Conservation (phyloP, 2,113 vertebrate genomes). For the Menidia beryllina region DNA sequence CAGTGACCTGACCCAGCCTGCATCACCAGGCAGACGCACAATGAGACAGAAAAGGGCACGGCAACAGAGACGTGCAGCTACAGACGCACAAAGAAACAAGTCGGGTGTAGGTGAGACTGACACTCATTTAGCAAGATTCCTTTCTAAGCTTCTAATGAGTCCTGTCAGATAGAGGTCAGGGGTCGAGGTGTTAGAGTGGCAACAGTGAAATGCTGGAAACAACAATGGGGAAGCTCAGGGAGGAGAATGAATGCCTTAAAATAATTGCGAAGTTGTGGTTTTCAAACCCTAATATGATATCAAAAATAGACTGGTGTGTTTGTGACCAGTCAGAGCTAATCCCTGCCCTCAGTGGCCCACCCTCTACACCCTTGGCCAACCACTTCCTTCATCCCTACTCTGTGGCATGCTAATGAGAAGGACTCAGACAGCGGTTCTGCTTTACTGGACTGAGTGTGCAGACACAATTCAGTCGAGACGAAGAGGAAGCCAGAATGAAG, state of each 20-base stretch:
- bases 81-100: conserved; percentile 6
- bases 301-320: not conserved
- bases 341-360: conserved; percentile 3
- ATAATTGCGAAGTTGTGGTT: not conserved
- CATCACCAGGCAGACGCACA: conserved; percentile 39
- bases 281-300: not conserved
- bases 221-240: not conserved
- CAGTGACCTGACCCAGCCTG: conserved; percentile 44
- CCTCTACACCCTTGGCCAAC: not conserved
- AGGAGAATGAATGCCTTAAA: not conserved
- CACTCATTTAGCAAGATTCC: conserved; percentile 8
- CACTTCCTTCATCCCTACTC: not conserved
- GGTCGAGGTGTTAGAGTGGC: conserved; percentile 28
- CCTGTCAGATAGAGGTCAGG: conserved; percentile 6
- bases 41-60: conserved; percentile 33
- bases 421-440: conserved; percentile 30
- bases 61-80: conserved; percentile 25
- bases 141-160: conserved; percentile 12
- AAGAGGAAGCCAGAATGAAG: not conserved
- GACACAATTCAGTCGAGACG: conserved; percentile 2
- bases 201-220: not conserved
- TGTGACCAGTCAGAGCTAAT: not conserved
- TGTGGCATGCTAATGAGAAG: conserved; percentile 32
- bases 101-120: not conserved
- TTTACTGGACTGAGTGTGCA: conserved; percentile 3